phyloP scores from a whole-genome alignment of 2,797 vertebrate species.

The Ctenosaura bakeri region DNA sequence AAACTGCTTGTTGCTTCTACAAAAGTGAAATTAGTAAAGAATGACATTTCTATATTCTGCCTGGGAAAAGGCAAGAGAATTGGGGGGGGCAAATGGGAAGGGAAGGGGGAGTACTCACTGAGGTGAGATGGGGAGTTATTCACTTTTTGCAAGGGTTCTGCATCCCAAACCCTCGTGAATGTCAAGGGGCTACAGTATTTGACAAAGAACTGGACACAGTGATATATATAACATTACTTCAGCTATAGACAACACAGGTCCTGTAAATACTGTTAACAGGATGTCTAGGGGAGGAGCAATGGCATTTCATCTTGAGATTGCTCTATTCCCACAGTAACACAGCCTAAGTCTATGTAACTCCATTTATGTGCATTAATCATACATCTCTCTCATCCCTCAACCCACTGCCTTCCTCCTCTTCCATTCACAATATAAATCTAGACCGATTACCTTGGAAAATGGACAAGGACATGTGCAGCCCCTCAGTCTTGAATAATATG shows the following conservation, averaged over 20 bases:
- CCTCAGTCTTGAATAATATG: not conserved
- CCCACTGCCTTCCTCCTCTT: too few relatives aligned
- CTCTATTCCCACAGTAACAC: not conserved
- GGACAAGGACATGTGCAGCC: not conserved
- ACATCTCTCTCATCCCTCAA: not conserved
- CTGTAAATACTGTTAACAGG: constrained; percentile 60
- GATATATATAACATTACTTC: constrained; percentile 49
- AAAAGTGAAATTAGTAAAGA: too few relatives aligned
- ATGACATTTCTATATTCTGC: too few relatives aligned
- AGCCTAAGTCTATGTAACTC: not conserved
- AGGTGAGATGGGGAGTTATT: too few relatives aligned
- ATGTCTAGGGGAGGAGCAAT: constrained; percentile 48
- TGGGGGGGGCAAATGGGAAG: too few relatives aligned
- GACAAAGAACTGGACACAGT: constrained; percentile 40
- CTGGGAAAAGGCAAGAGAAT: too few relatives aligned
- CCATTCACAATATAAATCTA: not conserved
- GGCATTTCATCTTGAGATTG: constrained; percentile 47
- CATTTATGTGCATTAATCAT: not conserved
- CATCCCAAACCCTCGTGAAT: too few relatives aligned
- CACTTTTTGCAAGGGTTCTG: too few relatives aligned
- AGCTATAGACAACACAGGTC: constrained; percentile 37
- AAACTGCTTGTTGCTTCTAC: too few relatives aligned
- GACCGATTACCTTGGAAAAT: not conserved
- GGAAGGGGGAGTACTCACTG: too few relatives aligned
- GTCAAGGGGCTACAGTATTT: not conserved